Evolutionary conservation across 2,888 invertebrate species (phyloP), one percentile per base, ranked within the genome.

Genomic region (Chrysolina americana): DNA sequence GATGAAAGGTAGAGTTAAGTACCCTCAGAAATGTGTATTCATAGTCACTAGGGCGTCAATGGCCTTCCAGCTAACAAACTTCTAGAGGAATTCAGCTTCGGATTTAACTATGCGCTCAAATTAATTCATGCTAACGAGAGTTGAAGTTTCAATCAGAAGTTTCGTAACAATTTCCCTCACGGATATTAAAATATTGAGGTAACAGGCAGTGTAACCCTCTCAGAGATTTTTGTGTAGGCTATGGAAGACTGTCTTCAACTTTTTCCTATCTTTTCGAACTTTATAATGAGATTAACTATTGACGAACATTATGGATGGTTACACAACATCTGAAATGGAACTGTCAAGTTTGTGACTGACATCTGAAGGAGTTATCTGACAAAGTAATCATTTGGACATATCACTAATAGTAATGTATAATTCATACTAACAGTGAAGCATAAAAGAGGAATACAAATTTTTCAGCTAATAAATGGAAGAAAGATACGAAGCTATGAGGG

Each of bases 21-120:
- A 21, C 21, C 21, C 11, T 53, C 53, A 13, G 19, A 53, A 53
- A 21, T 53, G 21, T 21, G 11, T 53, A 53, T 53, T 53, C 21
- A 53, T 53, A 53, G 13, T 9, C 19, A 21, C 23, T 19, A 53
- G 21, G 17, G 53, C 53, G 53, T 53, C 53, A 23, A 21, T 23
- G 53, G 19, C 53, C 53, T 53, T 53, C 53, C 53, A 53, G 53
- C 19, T 53, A 21, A 53, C 21, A 21, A 53, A 53, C 21, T 53
- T 21, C 19, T 19, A 0, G 15, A 53, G 53, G 19, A 13, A 53
- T 10, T 53, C 53, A 53, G 21, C 53, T 53, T 53, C 13, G 21
- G 11, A 53, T 53, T 21, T 53, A 53, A 53, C 53, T 53, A 21
- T 53, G 8, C 53, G 21, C 53, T 53, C 21, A 13, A 21, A 53